Percentiles rank a stretch among this genome's conserved stretches.
phyloP scores from a whole-genome alignment of 2,888 invertebrate species.

The Calameuta filiformis region DNA sequence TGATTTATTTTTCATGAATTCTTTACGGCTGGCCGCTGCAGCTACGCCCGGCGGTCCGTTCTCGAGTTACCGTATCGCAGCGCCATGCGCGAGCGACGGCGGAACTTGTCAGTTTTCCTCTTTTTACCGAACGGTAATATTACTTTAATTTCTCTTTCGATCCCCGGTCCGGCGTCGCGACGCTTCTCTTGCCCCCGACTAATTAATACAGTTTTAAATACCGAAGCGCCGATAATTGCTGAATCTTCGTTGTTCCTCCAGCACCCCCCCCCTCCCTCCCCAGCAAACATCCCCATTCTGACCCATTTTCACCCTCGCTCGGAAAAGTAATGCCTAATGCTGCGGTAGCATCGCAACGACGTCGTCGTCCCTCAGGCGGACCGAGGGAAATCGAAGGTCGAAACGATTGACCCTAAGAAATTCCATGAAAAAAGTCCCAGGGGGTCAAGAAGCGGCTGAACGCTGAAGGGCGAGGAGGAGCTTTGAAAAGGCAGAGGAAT shows the following conservation, averaged over 20 bases:
- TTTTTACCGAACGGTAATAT: conserved; percentile 19
- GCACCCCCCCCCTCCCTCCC: neutral
- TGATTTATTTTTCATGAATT: conserved; percentile 59
- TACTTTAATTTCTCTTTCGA: conserved; percentile 34
- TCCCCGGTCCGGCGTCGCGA: neutral
- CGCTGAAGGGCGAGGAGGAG: conserved; percentile 9
- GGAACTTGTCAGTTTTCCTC: neutral
- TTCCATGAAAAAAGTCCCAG: neutral
- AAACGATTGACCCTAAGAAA: neutral
- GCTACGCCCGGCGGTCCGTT: conserved; percentile 13
- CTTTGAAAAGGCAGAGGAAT: conserved; percentile 9
- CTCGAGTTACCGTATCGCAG: conserved; percentile 4
- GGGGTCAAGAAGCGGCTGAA: neutral
- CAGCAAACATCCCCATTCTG: neutral
- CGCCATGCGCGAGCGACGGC: conserved; percentile 4
- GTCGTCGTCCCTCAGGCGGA: neutral
- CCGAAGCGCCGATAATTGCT: neutral
- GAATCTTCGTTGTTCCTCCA: conserved; percentile 6
- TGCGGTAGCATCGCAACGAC: neutral
- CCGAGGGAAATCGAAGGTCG: neutral
- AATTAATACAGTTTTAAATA: conserved; percentile 34
- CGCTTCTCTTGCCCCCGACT: conserved; percentile 19
- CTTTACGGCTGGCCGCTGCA: conserved; percentile 36
- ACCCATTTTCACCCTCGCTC: neutral
- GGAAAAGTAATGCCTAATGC: neutral